Evolutionary conservation across 1,140 invertebrate species (phyloP), one percentile per base, ranked within the genome.

Genomic region (Armadillidium nasatum): DNA sequence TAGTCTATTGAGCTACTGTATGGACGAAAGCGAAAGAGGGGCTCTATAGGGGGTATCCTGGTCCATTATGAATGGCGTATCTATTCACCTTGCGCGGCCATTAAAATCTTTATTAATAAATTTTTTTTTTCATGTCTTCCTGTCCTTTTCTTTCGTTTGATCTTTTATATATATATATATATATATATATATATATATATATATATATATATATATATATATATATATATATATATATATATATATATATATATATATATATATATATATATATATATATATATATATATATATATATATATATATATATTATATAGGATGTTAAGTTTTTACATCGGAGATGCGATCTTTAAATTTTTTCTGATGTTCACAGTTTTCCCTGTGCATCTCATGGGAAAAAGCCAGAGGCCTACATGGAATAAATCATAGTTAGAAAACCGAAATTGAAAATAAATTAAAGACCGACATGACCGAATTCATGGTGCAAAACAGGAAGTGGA

Each of bases 121-220:
- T 50, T 15, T 50, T 50, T 60, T 60, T 60, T 60, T 7, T 19
- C 50, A 2, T 60, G 11, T 19, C 50, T 15, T 60, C 50, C 50
- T 60, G 50, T 19, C 50, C 50, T 13, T 60, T 60, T 60, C 50
- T 60, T 19, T 7, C 50, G 33, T 33, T 33, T 1, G 33, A 33
- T 6, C 33, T 33, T 33, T 33, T 60, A 60, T 60, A 60, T 60
- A 60, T 60, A 60, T 60, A 60, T 60, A 60, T 60, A 60, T 60
- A 60, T 60, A 60, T 60, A 60, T 60, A 60, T 60, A 60, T 60
- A 60, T 60, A 60, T 60, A 60, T 60, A 60, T 60, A 60, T 60
- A 60, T 60, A 60, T 60, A 60, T 60, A 60, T 60, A 60, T 60
- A 60, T 60, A 60, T 60, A 60, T 60, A 60, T 19, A 15, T 15